Conservation (phyloP, 2,113 vertebrate species). For the Grantiella picta region DNA sequence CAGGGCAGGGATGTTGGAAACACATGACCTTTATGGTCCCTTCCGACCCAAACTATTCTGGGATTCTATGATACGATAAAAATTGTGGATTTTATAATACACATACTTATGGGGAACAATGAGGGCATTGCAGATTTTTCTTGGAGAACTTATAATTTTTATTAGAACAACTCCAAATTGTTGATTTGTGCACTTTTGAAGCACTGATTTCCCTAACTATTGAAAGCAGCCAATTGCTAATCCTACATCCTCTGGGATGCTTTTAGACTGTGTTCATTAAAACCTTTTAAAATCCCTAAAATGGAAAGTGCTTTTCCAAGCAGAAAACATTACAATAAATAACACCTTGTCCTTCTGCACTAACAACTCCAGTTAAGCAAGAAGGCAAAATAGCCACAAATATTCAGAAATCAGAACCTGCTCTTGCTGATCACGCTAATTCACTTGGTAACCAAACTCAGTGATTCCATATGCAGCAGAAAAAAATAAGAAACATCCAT, state of each 20-base stretch:
- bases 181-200: neutral
- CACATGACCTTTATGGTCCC: neutral
- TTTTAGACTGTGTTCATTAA: neutral
- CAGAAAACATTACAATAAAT: neutral
- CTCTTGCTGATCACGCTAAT: neutral
- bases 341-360: neutral
- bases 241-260: neutral
- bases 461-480: neutral
- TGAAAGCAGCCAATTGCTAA: neutral
- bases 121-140: neutral
- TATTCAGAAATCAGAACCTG: neutral
- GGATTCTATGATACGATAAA: neutral
- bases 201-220: rapidly evolving
- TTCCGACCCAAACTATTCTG: neutral
- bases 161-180: neutral
- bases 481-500: neutral
- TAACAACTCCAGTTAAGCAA: neutral
- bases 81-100: neutral
- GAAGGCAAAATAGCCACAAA: neutral
- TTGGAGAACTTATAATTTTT: neutral
- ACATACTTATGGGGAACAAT: neutral
- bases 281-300: neutral
- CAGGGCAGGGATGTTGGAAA: neutral
- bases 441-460: neutral
- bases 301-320: neutral